Evolutionary conservation across 2,113 vertebrate genomes (phyloP).

Genomic region (Strix aluco): DNA sequence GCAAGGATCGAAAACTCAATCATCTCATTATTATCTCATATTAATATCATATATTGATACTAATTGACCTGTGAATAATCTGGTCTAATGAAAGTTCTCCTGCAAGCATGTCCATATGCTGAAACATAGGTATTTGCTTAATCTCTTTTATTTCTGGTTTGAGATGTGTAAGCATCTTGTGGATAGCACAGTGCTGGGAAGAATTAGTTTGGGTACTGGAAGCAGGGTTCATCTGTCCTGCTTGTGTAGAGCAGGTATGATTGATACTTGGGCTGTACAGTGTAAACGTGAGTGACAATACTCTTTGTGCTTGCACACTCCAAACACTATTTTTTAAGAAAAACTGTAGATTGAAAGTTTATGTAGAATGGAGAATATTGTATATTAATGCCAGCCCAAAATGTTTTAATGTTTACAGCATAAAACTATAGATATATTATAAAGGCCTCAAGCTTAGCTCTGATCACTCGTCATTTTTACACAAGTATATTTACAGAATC

Average conservation of each 20-base stretch:
- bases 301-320: background rate
- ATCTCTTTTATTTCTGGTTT: background rate
- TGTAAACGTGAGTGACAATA: background rate
- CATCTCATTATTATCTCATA: too few species aligned
- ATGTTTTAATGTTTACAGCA: background rate
- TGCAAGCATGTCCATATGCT: background rate
- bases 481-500: background rate
- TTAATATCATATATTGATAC: background rate
- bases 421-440: background rate
- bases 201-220: background rate
- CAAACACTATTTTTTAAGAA: background rate
- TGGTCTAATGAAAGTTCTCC: background rate
- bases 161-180: background rate
- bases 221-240: accelerated
- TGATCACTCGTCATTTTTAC: background rate
- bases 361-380: background rate
- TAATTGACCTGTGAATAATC: background rate
- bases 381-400: background rate
- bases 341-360: background rate
- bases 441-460: background rate
- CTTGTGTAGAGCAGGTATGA: background rate
- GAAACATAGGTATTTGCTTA: background rate
- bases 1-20: too few species aligned
- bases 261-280: background rate
- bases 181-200: background rate